Conservation (phyloP, 1,140 invertebrate species). For the Ladona fulva region DNA sequence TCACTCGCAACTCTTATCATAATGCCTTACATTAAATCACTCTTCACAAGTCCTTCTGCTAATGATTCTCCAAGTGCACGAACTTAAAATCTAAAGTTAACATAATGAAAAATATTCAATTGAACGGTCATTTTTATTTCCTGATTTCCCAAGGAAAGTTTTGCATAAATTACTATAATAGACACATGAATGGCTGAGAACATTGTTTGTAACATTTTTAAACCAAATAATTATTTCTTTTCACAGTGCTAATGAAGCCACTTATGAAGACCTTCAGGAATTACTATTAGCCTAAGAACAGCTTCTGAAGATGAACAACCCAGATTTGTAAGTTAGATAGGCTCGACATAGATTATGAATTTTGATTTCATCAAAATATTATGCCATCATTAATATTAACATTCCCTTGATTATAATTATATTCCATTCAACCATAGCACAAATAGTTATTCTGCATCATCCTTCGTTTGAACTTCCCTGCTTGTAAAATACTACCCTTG, state of each 20-base stretch:
- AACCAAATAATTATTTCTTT: background rate
- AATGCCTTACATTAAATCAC: no score
- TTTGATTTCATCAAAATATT: background rate
- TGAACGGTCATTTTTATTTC: no score
- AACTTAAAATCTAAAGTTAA: no score
- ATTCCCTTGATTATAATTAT: background rate
- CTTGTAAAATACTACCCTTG: no score
- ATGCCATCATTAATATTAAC: background rate
- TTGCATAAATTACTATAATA: background rate
- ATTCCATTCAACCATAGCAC: background rate
- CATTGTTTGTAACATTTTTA: background rate
- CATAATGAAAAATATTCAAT: no score
- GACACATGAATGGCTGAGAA: background rate
- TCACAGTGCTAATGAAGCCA: slow-evolving; percentile 15
- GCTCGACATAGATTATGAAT: background rate
- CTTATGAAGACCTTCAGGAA: background rate
- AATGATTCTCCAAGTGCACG: no score
- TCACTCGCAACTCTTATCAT: no score
- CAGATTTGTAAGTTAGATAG: background rate
- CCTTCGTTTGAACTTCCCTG: no score
- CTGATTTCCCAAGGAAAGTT: no score
- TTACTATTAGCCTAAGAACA: background rate
- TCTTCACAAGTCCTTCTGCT: no score
- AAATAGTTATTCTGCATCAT: background rate
- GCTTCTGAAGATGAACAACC: background rate